Conservation (phyloP, 2,888 invertebrate genomes). For the Rutpela maculata region DNA sequence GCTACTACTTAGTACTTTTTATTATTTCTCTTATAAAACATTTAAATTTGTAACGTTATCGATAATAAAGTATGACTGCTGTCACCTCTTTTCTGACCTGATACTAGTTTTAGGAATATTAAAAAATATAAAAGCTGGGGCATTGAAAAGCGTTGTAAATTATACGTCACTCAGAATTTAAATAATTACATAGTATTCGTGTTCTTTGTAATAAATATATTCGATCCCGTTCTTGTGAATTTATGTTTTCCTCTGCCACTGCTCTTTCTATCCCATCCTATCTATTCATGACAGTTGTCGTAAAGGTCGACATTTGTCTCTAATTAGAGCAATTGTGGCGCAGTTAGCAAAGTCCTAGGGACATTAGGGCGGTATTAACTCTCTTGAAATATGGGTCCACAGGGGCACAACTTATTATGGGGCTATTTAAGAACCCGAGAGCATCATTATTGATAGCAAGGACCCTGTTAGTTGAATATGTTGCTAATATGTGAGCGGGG, state of each 20-base stretch:
- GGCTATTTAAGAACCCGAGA: constrained; percentile 62
- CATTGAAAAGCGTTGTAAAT: background rate
- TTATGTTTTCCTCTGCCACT: constrained; percentile 1
- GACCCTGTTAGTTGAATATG: constrained; percentile 59
- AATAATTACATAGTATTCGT: constrained; percentile 7
- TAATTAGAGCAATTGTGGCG: constrained; percentile 72
- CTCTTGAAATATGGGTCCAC: constrained; percentile 64
- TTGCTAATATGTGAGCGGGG: constrained; percentile 54
- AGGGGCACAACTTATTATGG: constrained; percentile 63
- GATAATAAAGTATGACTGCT: background rate
- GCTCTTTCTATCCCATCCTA: constrained; percentile 11
- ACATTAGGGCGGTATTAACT: constrained; percentile 69
- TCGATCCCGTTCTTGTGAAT: background rate
- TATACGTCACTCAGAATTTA: background rate
- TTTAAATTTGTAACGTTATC: background rate
- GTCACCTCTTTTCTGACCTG: background rate
- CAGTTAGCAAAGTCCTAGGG: constrained; percentile 65
- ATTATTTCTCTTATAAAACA: too few species aligned
- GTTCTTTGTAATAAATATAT: background rate
- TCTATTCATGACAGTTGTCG: constrained; percentile 29
- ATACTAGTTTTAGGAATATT: background rate
- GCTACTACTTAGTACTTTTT: too few species aligned
- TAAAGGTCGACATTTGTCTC: constrained; percentile 68
- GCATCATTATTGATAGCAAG: constrained; percentile 58
- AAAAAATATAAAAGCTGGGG: background rate